phyloP scores from a whole-genome alignment of 2,888 invertebrate genomes.

The Drosophila mimica region DNA sequence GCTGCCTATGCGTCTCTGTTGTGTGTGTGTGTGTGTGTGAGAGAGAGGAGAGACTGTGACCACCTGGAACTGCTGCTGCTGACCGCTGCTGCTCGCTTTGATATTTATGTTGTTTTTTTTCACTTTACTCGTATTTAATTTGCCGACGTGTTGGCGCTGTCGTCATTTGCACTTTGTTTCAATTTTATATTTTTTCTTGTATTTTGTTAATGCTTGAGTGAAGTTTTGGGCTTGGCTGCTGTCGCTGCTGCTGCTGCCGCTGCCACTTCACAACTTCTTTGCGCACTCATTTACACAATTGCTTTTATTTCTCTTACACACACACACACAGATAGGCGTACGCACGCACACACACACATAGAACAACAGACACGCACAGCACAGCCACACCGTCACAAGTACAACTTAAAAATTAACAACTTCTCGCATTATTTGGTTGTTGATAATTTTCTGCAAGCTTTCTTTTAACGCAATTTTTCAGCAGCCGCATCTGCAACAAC shows the following conservation, averaged over 20 bases:
- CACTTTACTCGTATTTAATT: conserved; percentile 42
- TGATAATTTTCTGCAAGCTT: conserved; percentile 53
- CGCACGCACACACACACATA: conserved; percentile 33
- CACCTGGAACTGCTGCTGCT: conserved; percentile 56
- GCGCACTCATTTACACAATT: conserved; percentile 71
- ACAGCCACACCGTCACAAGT: conserved; percentile 26
- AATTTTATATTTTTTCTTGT: conserved; percentile 51
- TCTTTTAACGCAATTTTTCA: conserved; percentile 58
- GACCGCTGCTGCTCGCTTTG: conserved; percentile 43
- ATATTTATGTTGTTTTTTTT: conserved; percentile 48
- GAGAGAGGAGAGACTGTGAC: conserved; percentile 27
- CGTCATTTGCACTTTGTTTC: conserved; percentile 63
- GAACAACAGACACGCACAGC: conserved; percentile 18
- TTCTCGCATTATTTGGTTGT: conserved; percentile 50
- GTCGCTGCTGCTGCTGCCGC: conserved; percentile 62
- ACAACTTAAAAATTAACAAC: conserved; percentile 53
- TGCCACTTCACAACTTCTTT: conserved; percentile 58
- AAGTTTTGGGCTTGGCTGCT: conserved; percentile 83
- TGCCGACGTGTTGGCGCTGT: conserved; percentile 51
- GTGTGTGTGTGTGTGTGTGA: conserved; percentile 19
- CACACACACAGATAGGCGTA: conserved; percentile 36
- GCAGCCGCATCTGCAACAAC: conserved; percentile 48
- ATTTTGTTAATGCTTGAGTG: conserved; percentile 70
- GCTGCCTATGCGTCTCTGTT: conserved; percentile 51
- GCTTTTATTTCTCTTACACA: conserved; percentile 67